phyloP scores from a whole-genome alignment of 92 coral and sea anemone genomes.

The Epizoanthus scotinus region DNA sequence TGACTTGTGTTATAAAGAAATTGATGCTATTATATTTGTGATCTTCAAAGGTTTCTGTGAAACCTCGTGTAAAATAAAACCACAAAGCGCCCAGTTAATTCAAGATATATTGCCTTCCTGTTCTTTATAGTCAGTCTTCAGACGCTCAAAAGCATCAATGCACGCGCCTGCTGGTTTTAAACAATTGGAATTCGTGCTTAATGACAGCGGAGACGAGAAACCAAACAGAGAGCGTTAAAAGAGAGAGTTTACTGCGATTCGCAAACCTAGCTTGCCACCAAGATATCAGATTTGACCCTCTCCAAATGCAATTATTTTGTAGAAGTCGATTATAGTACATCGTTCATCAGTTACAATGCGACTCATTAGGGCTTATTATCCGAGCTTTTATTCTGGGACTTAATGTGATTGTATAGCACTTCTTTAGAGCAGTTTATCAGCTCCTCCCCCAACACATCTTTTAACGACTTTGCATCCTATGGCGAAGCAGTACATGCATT shows the following conservation, averaged over 20 bases:
- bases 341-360: slow-evolving; percentile 90
- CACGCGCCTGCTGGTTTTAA: not conserved
- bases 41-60: slow-evolving; percentile 20
- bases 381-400: slow-evolving; percentile 93
- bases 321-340: slow-evolving; percentile 83
- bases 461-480: slow-evolving; percentile 45
- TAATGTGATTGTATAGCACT: slow-evolving; percentile 97
- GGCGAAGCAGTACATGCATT: slow-evolving; percentile 11
- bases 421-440: slow-evolving; percentile 91
- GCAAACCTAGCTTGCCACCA: slow-evolving; percentile 24
- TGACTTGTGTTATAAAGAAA: not conserved
- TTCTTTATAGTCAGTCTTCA: not conserved
- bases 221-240: not conserved
- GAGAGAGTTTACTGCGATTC: slow-evolving; percentile 1
- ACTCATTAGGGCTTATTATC: slow-evolving; percentile 92
- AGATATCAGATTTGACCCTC: slow-evolving; percentile 61
- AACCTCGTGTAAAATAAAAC: slow-evolving; percentile 24
- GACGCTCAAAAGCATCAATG: not conserved
- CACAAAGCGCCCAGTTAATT: slow-evolving; percentile 12
- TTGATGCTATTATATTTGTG: not conserved
- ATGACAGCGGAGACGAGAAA: not conserved
- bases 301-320: slow-evolving; percentile 66
- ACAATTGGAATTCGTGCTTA: slow-evolving; percentile 22
- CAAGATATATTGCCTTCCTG: slow-evolving; percentile 11
- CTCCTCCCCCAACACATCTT: slow-evolving; percentile 89